These are phyloP conservation scores for Papilio dardanus DNA, from an alignment of 1,140 invertebrate genomes.

Conservation along the genomic window DNA sequence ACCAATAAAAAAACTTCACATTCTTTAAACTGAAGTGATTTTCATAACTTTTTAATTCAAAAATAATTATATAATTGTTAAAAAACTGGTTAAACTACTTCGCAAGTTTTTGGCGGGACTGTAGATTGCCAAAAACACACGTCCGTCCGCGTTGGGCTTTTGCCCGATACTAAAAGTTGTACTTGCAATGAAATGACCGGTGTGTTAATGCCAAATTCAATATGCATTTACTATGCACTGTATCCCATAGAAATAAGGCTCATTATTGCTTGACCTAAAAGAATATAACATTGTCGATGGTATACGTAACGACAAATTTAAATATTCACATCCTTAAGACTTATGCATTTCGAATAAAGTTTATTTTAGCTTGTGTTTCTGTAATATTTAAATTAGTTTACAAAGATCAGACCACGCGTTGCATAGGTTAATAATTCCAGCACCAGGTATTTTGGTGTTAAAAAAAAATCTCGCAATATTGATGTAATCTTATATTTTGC, in stretches of 20 bases:
- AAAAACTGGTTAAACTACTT: conserved; percentile 23
- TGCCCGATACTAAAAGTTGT: conserved; percentile 29
- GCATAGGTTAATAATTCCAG: conserved; percentile 31
- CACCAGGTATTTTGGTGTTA: conserved; percentile 31
- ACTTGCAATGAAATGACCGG: conserved; percentile 32
- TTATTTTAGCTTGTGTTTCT: neutral
- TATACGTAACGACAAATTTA: neutral
- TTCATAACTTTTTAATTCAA: conserved; percentile 13
- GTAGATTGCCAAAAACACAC: neutral
- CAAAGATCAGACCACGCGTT: conserved; percentile 34
- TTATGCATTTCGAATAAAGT: neutral
- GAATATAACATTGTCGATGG: neutral
- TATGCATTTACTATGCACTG: neutral
- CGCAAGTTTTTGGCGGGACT: conserved; percentile 28
- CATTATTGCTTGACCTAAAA: neutral
- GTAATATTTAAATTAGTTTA: conserved; percentile 2
- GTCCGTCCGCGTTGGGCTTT: neutral
- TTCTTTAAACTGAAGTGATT: neutral
- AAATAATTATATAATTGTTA: neutral
- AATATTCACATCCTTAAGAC: neutral
- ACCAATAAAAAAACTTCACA: neutral
- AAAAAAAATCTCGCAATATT: neutral
- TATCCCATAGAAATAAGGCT: neutral
- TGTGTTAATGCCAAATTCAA: neutral
- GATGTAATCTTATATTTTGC: neutral